phyloP scores from a whole-genome alignment of 1,140 invertebrate genomes.

The Leptoteleia sp. region DNA sequence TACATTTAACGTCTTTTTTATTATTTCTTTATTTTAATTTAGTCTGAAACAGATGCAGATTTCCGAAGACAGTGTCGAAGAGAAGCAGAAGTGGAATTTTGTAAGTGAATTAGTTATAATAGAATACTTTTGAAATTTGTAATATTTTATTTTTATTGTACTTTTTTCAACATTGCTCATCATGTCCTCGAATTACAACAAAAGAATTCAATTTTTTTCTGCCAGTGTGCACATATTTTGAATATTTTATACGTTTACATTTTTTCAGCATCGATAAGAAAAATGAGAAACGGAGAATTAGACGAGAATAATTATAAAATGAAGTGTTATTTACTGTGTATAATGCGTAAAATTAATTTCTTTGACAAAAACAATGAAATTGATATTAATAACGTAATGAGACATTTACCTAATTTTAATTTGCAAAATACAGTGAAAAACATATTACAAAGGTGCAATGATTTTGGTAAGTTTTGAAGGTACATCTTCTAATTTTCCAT shows the following conservation, averaged over 20 bases:
- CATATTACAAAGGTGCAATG: constrained; percentile 69
- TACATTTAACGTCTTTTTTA: not conserved
- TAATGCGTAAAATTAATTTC: constrained; percentile 72
- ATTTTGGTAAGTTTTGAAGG: constrained; percentile 66
- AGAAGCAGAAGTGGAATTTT: constrained; percentile 65
- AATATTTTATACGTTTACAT: constrained; percentile 2
- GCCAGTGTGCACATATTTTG: too few relatives aligned
- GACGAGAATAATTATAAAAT: constrained; percentile 68
- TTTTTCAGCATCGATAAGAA: constrained; percentile 66
- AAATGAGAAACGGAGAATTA: constrained; percentile 68
- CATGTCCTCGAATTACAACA: too few relatives aligned
- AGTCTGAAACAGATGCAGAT: constrained; percentile 46
- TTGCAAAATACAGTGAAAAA: constrained; percentile 64
- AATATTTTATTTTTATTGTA: too few relatives aligned
- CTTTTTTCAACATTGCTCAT: too few relatives aligned
- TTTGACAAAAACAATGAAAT: constrained; percentile 66
- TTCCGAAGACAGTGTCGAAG: constrained; percentile 68
- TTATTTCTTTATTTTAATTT: not conserved
- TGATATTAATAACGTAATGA: constrained; percentile 68
- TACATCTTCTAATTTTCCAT: too few relatives aligned
- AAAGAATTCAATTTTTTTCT: too few relatives aligned
- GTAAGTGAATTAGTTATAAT: constrained; percentile 39
- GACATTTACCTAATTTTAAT: constrained; percentile 66
- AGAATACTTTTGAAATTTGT: too few relatives aligned
- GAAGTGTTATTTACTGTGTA: constrained; percentile 75